A percentile compares a stretch with the other conserved stretches of the same genome.
Conservation (phyloP, 2,797 vertebrate species). For the Helicolenus hilgendorfi region DNA sequence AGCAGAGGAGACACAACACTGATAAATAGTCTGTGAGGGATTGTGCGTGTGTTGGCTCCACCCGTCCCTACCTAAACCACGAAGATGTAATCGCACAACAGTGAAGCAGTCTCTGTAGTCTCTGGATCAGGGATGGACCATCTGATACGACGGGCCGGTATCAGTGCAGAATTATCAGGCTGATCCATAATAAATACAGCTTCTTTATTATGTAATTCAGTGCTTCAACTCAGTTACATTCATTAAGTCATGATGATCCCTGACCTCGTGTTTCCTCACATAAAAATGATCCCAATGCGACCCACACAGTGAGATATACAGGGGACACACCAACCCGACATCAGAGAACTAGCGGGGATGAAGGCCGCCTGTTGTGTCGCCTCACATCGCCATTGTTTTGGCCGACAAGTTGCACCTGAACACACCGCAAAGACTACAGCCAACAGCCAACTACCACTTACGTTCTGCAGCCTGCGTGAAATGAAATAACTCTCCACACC, state of each 20-base stretch:
- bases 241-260: neutral
- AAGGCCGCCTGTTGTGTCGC: too few species aligned
- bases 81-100: neutral
- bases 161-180: neutral
- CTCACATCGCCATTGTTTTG: too few species aligned
- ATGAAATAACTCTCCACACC: too few species aligned
- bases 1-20: slow-evolving; percentile 64
- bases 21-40: slow-evolving; percentile 54
- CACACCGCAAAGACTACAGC: too few species aligned
- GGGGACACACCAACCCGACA: too few species aligned
- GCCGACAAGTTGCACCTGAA: too few species aligned
- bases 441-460: too few species aligned
- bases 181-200: neutral
- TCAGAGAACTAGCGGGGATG: too few species aligned
- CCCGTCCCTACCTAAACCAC: neutral
- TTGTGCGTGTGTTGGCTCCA: slow-evolving; percentile 14
- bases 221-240: neutral
- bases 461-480: too few species aligned
- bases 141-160: neutral
- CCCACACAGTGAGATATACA: neutral
- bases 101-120: neutral
- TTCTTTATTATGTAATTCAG: neutral
- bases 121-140: neutral
- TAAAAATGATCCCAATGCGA: neutral
- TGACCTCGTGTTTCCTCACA: neutral